These are phyloP conservation scores for Ameiurus melas DNA, from an alignment of 2,113 vertebrate species.

Conservation along the genomic window DNA sequence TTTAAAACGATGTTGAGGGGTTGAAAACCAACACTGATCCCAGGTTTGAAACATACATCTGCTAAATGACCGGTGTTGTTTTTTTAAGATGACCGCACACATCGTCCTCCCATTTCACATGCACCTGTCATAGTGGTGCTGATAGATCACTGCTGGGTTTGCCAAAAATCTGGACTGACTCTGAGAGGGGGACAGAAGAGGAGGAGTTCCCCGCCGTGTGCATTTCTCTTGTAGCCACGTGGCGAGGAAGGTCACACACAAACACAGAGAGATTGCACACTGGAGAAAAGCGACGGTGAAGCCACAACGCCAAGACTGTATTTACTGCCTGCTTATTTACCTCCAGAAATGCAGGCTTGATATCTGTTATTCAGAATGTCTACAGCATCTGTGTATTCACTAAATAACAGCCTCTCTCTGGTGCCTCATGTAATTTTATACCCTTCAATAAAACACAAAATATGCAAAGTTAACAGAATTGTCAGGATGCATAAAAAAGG, in stretches of 20 bases:
- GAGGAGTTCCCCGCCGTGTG: conserved; percentile 22
- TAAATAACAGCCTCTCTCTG: conserved; percentile 19
- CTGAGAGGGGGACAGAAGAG: neutral
- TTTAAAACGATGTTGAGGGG: conserved; percentile 55
- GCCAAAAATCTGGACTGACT: neutral
- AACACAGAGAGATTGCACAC: conserved; percentile 19
- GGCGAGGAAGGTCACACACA: conserved; percentile 26
- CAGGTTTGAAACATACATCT: conserved; percentile 49
- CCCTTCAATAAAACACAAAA: conserved; percentile 34
- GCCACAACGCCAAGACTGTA: conserved; percentile 34
- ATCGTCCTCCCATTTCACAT: conserved; percentile 48
- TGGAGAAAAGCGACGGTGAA: conserved; percentile 26
- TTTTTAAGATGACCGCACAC: conserved; percentile 57
- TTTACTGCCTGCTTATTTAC: conserved; percentile 54
- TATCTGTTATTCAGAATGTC: conserved; percentile 62
- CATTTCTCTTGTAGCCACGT: conserved; percentile 34
- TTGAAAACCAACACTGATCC: conserved; percentile 44
- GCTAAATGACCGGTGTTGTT: conserved; percentile 55
- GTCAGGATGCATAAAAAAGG: neutral
- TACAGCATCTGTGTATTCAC: conserved; percentile 31
- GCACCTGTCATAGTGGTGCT: conserved; percentile 66
- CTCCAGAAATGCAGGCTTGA: conserved; percentile 55
- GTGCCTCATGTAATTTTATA: conserved; percentile 39
- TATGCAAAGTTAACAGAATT: neutral
- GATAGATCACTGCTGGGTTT: conserved; percentile 40